Percentiles rank a stretch among this genome's conserved stretches.
phyloP scores from a whole-genome alignment of 2,797 vertebrate genomes.

The Gobio occitaniae region DNA sequence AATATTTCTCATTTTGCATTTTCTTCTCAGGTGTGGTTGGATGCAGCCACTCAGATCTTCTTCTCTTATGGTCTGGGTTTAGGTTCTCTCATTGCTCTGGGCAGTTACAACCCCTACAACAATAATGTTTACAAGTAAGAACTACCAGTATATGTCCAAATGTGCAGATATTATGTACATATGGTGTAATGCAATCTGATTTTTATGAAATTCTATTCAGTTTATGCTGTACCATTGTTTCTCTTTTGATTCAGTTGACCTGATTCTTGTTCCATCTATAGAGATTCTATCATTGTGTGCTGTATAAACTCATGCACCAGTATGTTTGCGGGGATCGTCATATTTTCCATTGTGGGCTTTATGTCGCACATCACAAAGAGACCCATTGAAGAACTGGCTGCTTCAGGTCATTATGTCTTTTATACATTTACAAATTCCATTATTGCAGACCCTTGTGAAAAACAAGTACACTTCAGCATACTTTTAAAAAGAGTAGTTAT shows the following conservation, averaged over 20 bases:
- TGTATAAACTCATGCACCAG: conserved; percentile 91
- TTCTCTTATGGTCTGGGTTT: conserved; percentile 92
- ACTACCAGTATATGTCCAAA: background rate
- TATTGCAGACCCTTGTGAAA: background rate
- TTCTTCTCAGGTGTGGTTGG: conserved; percentile 87
- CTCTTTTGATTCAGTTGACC: background rate
- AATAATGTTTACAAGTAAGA: conserved; percentile 88
- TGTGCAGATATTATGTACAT: background rate
- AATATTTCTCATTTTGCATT: background rate
- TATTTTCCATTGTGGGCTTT: conserved; percentile 94
- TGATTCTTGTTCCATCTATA: conserved; percentile 60
- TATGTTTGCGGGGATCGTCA: conserved; percentile 90
- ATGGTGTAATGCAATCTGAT: background rate
- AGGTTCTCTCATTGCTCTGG: conserved; percentile 90
- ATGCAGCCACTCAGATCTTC: conserved; percentile 93
- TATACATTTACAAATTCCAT: background rate
- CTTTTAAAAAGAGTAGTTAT: background rate
- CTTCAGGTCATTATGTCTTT: conserved; percentile 80
- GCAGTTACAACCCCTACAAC: conserved; percentile 90
- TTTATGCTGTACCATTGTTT: background rate
- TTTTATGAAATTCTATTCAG: background rate
- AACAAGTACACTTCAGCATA: background rate
- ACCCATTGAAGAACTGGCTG: conserved; percentile 87
- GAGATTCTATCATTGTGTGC: conserved; percentile 92
- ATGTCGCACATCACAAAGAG: conserved; percentile 92